A percentile compares a stretch with the other conserved stretches of the same genome.
phyloP scores from a whole-genome alignment of 2,113 vertebrate genomes.

The Albula glossodonta region DNA sequence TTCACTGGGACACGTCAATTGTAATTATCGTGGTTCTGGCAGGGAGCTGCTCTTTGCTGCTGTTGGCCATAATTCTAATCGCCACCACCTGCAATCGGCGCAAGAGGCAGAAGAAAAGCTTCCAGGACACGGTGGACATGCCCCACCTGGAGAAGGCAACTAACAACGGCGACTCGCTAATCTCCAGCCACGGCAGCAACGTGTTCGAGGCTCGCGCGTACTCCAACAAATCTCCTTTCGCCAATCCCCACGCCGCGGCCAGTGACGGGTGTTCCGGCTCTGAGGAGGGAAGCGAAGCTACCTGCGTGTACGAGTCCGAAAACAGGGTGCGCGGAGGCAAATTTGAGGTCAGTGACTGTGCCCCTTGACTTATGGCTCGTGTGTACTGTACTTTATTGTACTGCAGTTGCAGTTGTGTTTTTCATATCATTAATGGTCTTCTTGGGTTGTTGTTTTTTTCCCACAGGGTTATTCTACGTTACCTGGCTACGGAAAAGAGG shows the following conservation, averaged over 20 bases:
- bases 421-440: background rate
- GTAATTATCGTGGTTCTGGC: constrained; percentile 90
- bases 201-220: constrained; percentile 83
- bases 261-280: constrained; percentile 59
- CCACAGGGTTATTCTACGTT: constrained; percentile 79
- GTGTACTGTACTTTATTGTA: background rate
- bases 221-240: constrained; percentile 77
- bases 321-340: constrained; percentile 76
- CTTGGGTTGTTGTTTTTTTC: constrained; percentile 20
- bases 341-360: constrained; percentile 76
- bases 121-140: constrained; percentile 58
- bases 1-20: constrained; percentile 87
- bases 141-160: constrained; percentile 76
- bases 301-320: constrained; percentile 81
- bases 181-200: constrained; percentile 73
- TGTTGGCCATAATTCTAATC: constrained; percentile 89
- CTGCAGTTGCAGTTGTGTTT: background rate
- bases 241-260: constrained; percentile 61
- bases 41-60: constrained; percentile 88
- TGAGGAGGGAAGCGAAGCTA: constrained; percentile 70
- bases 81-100: constrained; percentile 88
- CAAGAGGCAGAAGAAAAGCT: constrained; percentile 74
- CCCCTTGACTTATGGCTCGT: constrained; percentile 2
- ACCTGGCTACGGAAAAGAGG: constrained; percentile 81
- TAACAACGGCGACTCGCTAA: constrained; percentile 71